Evolutionary conservation across 2,797 vertebrate species (phyloP), one percentile per base, ranked within the genome.

Genomic region (Adrianichthys oophorus): DNA sequence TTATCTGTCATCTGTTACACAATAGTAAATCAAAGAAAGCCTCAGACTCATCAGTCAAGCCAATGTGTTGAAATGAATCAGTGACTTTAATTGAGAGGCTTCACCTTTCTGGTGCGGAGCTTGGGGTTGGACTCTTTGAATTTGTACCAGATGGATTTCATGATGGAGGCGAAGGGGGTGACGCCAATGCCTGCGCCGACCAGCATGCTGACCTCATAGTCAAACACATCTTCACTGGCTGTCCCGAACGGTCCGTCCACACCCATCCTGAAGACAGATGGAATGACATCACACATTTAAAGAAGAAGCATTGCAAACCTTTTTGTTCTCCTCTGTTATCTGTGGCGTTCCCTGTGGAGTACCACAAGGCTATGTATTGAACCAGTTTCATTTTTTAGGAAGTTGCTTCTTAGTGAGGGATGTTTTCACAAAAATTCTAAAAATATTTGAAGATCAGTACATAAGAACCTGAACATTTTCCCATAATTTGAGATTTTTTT

Each of bases 91-190:
- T 16, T 43, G 46, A 49, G 40, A 13, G 17, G n/a, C 15, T 1
- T 1, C 89, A 98, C 95, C 93, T 92, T 97, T 80, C 92, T 93
- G 54, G 93, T 96, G 62, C 81, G 93, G 59, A 98, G 92, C 4
- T 85, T 90, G 5, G 94, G 92, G 80, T 96, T 85, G 48, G 80
- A 91, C 18, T 89, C 88, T 76, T 93, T 94, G 79, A 96, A 95
- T 78, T 96, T 97, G 87, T 96, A 95, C 95, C 94, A 97, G 86
- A 98, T 93, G 67, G 95, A 97, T 68, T 98, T 99, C 70, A 98
- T 92, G 74, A 96, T 92, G 56, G 96, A 99, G 62, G 96, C 95
- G 1, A 97, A 98, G 29, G 95, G 95, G 0, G 96, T 98, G 70
- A 98, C 91, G 0, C 95, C 95, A 0, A 97, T 98, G 53, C 96